These are phyloP conservation scores for Dipodomys ordii DNA, from an alignment of 2,113 vertebrate genomes.

Conservation along the genomic window DNA sequence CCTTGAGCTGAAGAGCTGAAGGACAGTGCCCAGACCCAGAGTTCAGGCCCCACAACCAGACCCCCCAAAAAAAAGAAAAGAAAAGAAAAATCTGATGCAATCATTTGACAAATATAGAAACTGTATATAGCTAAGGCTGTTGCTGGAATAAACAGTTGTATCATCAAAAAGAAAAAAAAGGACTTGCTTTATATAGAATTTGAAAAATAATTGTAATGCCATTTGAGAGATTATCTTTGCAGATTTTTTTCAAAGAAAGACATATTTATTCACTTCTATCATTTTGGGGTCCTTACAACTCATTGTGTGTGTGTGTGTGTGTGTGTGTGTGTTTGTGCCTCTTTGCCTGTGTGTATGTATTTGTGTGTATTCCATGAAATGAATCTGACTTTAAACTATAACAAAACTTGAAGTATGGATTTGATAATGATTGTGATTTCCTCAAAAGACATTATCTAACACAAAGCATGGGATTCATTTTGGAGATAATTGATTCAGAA, in stretches of 20 bases:
- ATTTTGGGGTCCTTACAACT: no score
- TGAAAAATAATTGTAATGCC: neutral
- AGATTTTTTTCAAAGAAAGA: neutral
- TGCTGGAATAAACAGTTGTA: no score
- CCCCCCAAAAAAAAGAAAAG: no score
- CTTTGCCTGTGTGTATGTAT: neutral
- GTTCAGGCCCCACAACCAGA: no score
- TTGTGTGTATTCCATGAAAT: conserved; percentile 59
- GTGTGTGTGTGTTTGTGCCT: neutral
- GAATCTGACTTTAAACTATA: conserved; percentile 66
- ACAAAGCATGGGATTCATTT: neutral
- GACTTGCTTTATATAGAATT: neutral
- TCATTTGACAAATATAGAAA: no score
- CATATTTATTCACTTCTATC: no score
- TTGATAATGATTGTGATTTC: conserved; percentile 46
- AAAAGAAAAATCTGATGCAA: no score
- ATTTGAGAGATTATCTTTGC: neutral
- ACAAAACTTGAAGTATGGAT: conserved; percentile 50
- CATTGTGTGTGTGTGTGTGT: no score
- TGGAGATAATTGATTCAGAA: conserved; percentile 24
- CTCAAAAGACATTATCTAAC: conserved; percentile 14
- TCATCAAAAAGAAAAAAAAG: neutral
- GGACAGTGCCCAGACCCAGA: no score
- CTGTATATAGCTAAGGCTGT: no score
- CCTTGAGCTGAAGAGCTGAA: no score